phyloP scores from a whole-genome alignment of 2,113 vertebrate species.

The Noturus placidus region DNA sequence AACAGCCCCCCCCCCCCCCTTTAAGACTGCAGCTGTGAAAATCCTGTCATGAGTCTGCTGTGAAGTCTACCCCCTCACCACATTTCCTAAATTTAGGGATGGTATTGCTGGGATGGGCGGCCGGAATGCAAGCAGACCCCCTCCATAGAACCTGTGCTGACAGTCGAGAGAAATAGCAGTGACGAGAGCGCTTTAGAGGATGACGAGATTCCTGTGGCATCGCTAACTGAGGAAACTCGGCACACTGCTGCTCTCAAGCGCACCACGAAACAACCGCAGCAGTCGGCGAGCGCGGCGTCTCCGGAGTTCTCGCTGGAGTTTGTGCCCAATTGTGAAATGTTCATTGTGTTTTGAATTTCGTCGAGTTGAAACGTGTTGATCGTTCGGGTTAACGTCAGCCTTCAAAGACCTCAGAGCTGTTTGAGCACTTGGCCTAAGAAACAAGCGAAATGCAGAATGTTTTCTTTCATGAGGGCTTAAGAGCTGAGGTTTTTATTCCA shows the following conservation, averaged over 20 bases:
- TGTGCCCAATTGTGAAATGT: not conserved
- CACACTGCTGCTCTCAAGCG: constrained; percentile 6
- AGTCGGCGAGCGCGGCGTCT: not conserved
- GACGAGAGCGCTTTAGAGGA: not conserved
- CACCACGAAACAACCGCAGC: not conserved
- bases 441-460: constrained; percentile 2
- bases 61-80: constrained; percentile 26
- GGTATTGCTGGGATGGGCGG: constrained; percentile 18
- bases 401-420: not conserved
- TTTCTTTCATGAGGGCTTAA: not conserved
- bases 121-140: constrained; percentile 40
- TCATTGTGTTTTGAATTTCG: constrained; percentile 15
- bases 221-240: not conserved
- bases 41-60: constrained; percentile 39
- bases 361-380: not conserved
- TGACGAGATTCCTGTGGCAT: not conserved
- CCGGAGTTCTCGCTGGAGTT: not conserved
- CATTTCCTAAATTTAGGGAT: constrained; percentile 50
- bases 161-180: not conserved
- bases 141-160: constrained; percentile 4
- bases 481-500: not conserved
- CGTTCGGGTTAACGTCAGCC: constrained; percentile 21
- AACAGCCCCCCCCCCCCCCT: not conserved
- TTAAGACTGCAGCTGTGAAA: constrained; percentile 31
- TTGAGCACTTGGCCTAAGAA: not conserved